Conservation (phyloP, 2,797 vertebrate genomes). For the Artibeus jamaicensis region DNA sequence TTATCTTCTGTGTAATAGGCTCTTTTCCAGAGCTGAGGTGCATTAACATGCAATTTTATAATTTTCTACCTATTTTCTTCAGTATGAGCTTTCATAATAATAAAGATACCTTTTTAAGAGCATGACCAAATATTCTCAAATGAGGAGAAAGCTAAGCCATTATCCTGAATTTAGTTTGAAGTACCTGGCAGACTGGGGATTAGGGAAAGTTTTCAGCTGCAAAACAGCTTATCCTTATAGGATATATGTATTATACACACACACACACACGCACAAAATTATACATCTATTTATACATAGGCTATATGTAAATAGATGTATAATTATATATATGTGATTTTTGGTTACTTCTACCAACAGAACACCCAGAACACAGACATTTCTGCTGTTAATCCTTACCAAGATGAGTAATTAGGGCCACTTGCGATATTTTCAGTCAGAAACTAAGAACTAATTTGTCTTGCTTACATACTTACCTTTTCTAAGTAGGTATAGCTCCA, state of each 20-base stretch:
- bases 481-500: conserved; percentile 99
- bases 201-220: conserved; percentile 46
- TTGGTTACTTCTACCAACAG: not conserved
- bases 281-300: not conserved
- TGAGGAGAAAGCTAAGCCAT: conserved; percentile 57
- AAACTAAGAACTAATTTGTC: not conserved
- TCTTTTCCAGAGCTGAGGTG: conserved; percentile 31
- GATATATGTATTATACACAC: no score
- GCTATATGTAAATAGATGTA: not conserved
- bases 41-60: conserved; percentile 56
- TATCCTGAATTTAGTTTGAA: conserved; percentile 48
- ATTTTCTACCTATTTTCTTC: conserved; percentile 60
- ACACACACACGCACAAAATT: no score
- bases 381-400: not conserved
- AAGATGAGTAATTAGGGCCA: not conserved
- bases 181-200: not conserved
- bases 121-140: conserved; percentile 58
- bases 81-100: conserved; percentile 52
- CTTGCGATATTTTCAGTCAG: not conserved
- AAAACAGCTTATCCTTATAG: conserved; percentile 14
- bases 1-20: conserved; percentile 2
- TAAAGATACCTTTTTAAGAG: conserved; percentile 56
- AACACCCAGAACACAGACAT: not conserved
- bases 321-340: not conserved
- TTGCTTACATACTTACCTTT: conserved; percentile 86